Base-by-base conservation (phyloP, 2,113 vertebrate genomes). In the Dipodomys ordii region DNA sequence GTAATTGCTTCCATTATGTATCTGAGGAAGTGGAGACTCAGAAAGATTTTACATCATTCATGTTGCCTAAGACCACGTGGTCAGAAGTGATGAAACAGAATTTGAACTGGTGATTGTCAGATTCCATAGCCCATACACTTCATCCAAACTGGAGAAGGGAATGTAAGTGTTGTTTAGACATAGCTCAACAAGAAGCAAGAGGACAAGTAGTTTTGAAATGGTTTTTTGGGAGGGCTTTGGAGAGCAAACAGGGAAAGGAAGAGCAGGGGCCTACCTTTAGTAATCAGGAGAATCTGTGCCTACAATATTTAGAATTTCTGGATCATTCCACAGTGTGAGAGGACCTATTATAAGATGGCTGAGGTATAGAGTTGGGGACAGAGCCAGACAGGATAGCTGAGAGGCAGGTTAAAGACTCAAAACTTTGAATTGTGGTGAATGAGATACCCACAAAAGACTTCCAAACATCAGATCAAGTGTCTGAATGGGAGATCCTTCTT, bases 301-400 rank as follows among this genome's bases (percentile, higher is more conserved):
- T 7, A 13, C 79, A 10, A 0, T 6, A 7, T n/a, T 78, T 7
- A 1, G 67, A 74, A 83, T 8, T 5, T 4, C 12, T 1, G n/a
- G 73, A 19, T 7, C 74, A n/a, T 80, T 79, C 35, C 15, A 0
- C 0, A 3, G 10, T 30, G 6, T 25, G 28, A 46, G 74, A 53
- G 57, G 73, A 22, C 3, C 2, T 1, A 18, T 28, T 5, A 1
- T 7, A 5, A 39, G 27, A 27, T 60, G 39, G 39, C 73, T 2
- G 2, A 71, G 49, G 12, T 30, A 3, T 4, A 32, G 72, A 60
- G 16, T 25, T 0, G 3, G 19, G 30, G 57, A 3, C 32, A 22
- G 72, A 8, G 72, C 53, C 62, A 2, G 30, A 67, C 16, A 3
- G 39, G 30, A 71, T 67, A 22, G 8, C 30, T 27, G 3, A 87